Base-by-base conservation (phyloP, 2,888 invertebrate genomes). In the Hypercompe scribonia region DNA sequence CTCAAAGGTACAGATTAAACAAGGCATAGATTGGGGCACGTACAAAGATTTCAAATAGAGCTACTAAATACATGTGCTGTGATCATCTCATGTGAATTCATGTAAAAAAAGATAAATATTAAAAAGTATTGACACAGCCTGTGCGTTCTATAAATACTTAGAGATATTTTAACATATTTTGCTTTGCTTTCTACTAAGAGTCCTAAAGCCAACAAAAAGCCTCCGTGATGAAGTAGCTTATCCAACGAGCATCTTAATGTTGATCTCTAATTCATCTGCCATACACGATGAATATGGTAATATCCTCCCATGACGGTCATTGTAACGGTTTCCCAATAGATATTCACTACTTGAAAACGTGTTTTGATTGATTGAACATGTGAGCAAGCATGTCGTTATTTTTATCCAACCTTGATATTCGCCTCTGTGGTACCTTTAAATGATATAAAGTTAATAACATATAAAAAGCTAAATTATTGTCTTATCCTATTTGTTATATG, bases 331-430 rank as follows among this genome's bases (percentile, higher is more conserved):
- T 67, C n/a, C 54, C 46, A 42, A 70, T 72, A 65, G 33, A 70
- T 67, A 72, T 75, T 66, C 75, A 66, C 72, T 74, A 54, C 54
- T 36, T 68, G 69, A 33, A 36, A 64, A 72, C 75, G 72, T 75
- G 72, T 75, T 70, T 72, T 75, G 72, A 75, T 75, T 75, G 75
- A 75, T 75, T 58, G 72, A 75, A 42, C 54, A 64, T 69, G 8
- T 65, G 61, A 31, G 68, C 65, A 71, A 72, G 69, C 67, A n/a
- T 70, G 70, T 28, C 28, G 63, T 67, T 75, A 70, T 54, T 63
- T 71, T 68, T 46, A 68, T 68, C 54, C 36, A n/a, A 71, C 61
- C 42, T 74, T 68, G 63, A 46, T 54, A 68, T 69, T 50, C 28
- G 36, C n/a, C 21, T 68, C 39, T 31, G n/a, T 54, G 18, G n/a